A percentile compares a stretch with the other conserved stretches of the same genome.
phyloP scores from a whole-genome alignment of 2,797 vertebrate genomes.

The Sebastolobus altivelis region DNA sequence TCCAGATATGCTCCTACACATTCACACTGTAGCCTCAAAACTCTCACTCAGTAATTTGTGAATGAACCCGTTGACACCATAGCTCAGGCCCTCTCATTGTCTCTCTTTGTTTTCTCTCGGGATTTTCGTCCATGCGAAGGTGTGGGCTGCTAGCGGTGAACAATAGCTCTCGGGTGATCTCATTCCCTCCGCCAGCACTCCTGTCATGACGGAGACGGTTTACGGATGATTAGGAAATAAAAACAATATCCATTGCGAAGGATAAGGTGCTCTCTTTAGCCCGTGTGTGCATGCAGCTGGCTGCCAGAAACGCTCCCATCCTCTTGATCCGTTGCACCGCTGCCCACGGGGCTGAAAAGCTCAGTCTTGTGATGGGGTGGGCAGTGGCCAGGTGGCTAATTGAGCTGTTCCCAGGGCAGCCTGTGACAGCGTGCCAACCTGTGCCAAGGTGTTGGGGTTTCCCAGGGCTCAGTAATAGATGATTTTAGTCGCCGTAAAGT shows the following conservation, averaged over 20 bases:
- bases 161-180: slow-evolving; percentile 51
- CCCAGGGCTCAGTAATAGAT: slow-evolving; percentile 69
- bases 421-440: slow-evolving; percentile 70
- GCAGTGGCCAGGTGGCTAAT: slow-evolving; percentile 74
- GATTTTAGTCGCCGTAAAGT: slow-evolving; percentile 54
- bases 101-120: slow-evolving; percentile 20
- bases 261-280: slow-evolving; percentile 43
- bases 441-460: slow-evolving; percentile 75
- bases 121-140: slow-evolving; percentile 29
- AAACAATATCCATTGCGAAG: slow-evolving; percentile 15
- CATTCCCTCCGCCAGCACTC: slow-evolving; percentile 36
- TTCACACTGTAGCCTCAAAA: slow-evolving; percentile 23
- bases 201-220: slow-evolving; percentile 17
- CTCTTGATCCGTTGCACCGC: slow-evolving; percentile 49
- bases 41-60: slow-evolving; percentile 52
- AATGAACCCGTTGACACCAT: slow-evolving; percentile 62
- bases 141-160: slow-evolving; percentile 31
- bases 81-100: slow-evolving; percentile 34
- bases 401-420: slow-evolving; percentile 74
- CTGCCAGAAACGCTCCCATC: slow-evolving; percentile 49
- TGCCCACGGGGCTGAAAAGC: slow-evolving; percentile 44
- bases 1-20: slow-evolving; percentile 1
- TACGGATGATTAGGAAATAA: slow-evolving; percentile 35
- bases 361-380: slow-evolving; percentile 49
- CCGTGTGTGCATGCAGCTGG: slow-evolving; percentile 13